Base-by-base conservation (phyloP, 2,888 invertebrate species). In the Leuctra nigra region DNA sequence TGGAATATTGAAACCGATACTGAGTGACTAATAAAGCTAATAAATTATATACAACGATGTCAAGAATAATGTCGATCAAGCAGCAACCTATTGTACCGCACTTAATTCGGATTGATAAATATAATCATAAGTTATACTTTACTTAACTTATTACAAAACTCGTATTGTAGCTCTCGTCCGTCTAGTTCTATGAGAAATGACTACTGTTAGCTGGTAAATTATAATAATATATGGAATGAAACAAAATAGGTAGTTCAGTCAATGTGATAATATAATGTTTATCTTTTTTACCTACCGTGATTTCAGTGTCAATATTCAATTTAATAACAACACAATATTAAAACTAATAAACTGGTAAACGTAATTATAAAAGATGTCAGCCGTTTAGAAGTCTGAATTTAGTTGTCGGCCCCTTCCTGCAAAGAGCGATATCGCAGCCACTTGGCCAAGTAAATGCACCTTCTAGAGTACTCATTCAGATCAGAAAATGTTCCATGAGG, bases 241-340 rank as follows among this genome's bases (percentile, higher is more conserved):
- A 33, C 38, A 36, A 50, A 25, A 50, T 47, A 18, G 33, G 25
- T 52, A 23, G 39, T 33, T 56, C 54, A 54, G 39, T 56, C 41
- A 53, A 35, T 36, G 54, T 53, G 53, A 54, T 46, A 35, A 47
- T 38, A 52, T 46, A 35, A 36, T 44, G 36, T 56, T 59, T 56
- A 59, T 56, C 56, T 59, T 59, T 56, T 59, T 56, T 59, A 59
- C 59, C 56, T 59, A 56, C 54, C 25, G 59, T 59, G 54, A 59
- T 59, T 54, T 54, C 54, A 59, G 59, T 59, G 59, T 59, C 54
- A 56, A 59, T 56, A 56, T 59, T 55, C 41, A 56, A 59, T 56
- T 59, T 24, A 41, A 56, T 53, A 25, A 33, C 23, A 41, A 39
- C 54, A 54, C 54, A 50, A 33, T 50, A 50, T 50, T 44, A 44